Evolutionary conservation across 2,888 invertebrate species (phyloP).

Genomic region (Erynnis tages): DNA sequence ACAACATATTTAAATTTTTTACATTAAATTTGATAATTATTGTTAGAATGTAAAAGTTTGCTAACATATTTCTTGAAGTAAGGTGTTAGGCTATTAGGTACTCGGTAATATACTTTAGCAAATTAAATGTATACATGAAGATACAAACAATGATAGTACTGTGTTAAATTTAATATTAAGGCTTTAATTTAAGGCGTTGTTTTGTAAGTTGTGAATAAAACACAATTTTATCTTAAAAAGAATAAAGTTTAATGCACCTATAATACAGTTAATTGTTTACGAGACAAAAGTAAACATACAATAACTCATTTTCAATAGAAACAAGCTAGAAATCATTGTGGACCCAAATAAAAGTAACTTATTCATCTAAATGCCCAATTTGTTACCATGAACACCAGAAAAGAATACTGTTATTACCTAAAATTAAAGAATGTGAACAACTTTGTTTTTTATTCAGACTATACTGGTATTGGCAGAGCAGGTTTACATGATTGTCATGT

Average conservation of each 20-base stretch:
- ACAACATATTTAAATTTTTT: too few species aligned
- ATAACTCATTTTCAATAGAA: slow-evolving; percentile 3
- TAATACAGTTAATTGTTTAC: slow-evolving; percentile 27
- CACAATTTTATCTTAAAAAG: slow-evolving; percentile 13
- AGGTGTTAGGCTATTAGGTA: too few species aligned
- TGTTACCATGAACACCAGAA: slow-evolving; percentile 8
- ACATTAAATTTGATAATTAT: too few species aligned
- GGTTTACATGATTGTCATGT: background rate
- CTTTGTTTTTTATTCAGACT: slow-evolving; percentile 9
- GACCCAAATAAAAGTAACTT: slow-evolving; percentile 12
- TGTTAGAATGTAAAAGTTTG: too few species aligned
- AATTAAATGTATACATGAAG: too few species aligned
- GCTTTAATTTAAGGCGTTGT: too few species aligned
- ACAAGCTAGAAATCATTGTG: slow-evolving; percentile 15
- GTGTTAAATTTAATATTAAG: too few species aligned
- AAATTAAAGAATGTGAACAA: slow-evolving; percentile 11
- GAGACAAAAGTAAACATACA: slow-evolving; percentile 1
- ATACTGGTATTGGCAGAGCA: slow-evolving; percentile 12
- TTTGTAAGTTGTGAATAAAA: slow-evolving; percentile 14
- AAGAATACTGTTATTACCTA: slow-evolving; percentile 19
- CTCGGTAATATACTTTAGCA: too few species aligned
- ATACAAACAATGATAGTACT: too few species aligned
- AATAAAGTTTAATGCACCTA: slow-evolving; percentile 28
- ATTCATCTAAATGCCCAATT: slow-evolving; percentile 5
- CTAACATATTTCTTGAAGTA: too few species aligned